A percentile compares a stretch with the other conserved stretches of the same genome.
Conservation (phyloP, 2,113 vertebrate species). For the Galbula dea region DNA sequence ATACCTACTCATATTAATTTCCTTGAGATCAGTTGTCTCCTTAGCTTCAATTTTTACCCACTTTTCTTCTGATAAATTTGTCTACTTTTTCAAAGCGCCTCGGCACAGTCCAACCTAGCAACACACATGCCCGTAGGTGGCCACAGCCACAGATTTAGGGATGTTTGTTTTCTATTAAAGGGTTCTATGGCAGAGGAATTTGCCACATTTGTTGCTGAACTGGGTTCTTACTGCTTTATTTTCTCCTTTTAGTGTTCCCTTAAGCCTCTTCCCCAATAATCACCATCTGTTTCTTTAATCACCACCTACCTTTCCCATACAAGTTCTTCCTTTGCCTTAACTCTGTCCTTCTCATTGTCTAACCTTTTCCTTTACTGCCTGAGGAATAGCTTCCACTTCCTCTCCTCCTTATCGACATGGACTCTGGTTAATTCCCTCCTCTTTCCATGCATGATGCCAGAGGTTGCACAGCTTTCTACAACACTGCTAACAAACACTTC, state of each 20-base stretch:
- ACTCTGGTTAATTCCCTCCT: background rate
- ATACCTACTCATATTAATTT: background rate
- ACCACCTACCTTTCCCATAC: background rate
- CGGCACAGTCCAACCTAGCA: background rate
- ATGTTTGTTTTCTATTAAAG: background rate
- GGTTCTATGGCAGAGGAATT: background rate
- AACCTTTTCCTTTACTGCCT: constrained; percentile 29
- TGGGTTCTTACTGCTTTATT: background rate
- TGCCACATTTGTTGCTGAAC: background rate
- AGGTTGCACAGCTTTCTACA: background rate
- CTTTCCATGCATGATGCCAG: background rate
- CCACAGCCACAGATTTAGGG: background rate
- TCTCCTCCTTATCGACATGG: background rate
- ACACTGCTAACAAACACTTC: background rate
- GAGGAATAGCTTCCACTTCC: constrained; percentile 59
- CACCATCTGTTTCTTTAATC: constrained; percentile 4
- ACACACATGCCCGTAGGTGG: background rate
- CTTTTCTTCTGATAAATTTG: background rate
- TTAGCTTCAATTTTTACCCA: background rate
- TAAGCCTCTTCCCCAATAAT: background rate
- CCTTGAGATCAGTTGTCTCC: background rate
- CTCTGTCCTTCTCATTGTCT: background rate
- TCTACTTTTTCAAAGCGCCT: background rate
- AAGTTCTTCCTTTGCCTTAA: constrained; percentile 4
- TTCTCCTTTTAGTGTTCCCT: background rate